Conservation (phyloP, 2,113 vertebrate genomes). For the Cervus canadensis region DNA sequence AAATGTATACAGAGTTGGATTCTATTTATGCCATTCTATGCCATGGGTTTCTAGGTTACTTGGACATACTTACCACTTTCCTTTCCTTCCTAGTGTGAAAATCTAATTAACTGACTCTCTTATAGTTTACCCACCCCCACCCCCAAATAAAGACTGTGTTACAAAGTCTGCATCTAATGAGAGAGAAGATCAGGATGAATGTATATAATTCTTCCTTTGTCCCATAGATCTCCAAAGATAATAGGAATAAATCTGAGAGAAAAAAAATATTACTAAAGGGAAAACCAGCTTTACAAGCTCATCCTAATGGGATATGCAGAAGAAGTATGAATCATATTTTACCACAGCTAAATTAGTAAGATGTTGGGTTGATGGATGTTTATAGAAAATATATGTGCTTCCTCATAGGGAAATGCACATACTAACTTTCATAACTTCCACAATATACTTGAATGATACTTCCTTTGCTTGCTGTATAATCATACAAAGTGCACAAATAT, state of each 20-base stretch:
- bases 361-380: not conserved
- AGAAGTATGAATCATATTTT: not conserved
- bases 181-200: not conserved
- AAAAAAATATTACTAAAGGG: slow-evolving; percentile 25
- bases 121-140: not conserved
- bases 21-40: not conserved
- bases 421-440: not conserved
- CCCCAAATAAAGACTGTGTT: not conserved
- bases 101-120: not conserved
- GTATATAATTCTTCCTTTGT: not conserved
- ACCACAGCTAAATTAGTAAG: not conserved
- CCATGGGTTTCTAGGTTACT: not conserved
- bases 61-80: not conserved
- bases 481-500: not conserved
- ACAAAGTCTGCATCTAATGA: not conserved
- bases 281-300: not conserved
- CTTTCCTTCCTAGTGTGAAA: not conserved
- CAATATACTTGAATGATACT: slow-evolving; percentile 1
- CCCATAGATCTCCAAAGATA: not conserved
- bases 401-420: not conserved
- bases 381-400: slow-evolving; percentile 4
- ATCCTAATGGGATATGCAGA: not conserved
- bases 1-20: not conserved
- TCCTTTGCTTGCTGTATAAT: slow-evolving; percentile 25
- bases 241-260: slow-evolving; percentile 10